Base-by-base conservation (phyloP, 2,888 invertebrate genomes). In the Stenodera caucasica region DNA sequence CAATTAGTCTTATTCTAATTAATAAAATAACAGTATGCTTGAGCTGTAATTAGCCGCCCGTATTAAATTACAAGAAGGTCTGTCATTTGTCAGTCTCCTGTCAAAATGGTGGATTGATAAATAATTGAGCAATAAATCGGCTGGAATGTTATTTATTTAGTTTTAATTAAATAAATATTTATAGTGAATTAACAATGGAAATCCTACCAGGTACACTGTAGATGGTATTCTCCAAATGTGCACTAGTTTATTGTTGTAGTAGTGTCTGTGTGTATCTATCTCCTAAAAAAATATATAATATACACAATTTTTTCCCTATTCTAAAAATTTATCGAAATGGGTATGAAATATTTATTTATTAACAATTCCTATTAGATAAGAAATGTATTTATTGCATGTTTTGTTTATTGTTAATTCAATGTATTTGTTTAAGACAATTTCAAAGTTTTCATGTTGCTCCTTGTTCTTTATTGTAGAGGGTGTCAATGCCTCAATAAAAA, bases 401-500 rank as follows among this genome's bases (percentile, higher is more conserved):
- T 51, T 8, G 32, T 45, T 56, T 30, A 15, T 21, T 23, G n/a
- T 45, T 45, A 23, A 45, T 45, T 45, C 45, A 45, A 18, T 40
- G 15, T 40, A 9, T 40, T 11, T 40, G n/a, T n/a, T 2, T 15
- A 40, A 45, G 4, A 12, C 21, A 23, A 18, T 29, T 11, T 21
- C 15, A 53, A 26, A 23, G 9, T 30, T 23, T 57, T 51, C 4
- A 49, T 18, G 30, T 33, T n/a, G 5, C 14, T 30, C 2, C n/a
- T 51, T 15, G 26, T 29, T 14, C 8, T 1, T 55, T 14, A 61
- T 72, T 72, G 59, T 66, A 77, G 76, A 77, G 69, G 75, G 75
- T 61, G 66, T 77, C 33, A 78, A 77, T 73, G 75, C 78, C 54
- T 74, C 79, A 37, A 71, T 79, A 53, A 80, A 79, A 70, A 81